phyloP scores from a whole-genome alignment of 2,888 invertebrate species.

The Sisyra terminalis region DNA sequence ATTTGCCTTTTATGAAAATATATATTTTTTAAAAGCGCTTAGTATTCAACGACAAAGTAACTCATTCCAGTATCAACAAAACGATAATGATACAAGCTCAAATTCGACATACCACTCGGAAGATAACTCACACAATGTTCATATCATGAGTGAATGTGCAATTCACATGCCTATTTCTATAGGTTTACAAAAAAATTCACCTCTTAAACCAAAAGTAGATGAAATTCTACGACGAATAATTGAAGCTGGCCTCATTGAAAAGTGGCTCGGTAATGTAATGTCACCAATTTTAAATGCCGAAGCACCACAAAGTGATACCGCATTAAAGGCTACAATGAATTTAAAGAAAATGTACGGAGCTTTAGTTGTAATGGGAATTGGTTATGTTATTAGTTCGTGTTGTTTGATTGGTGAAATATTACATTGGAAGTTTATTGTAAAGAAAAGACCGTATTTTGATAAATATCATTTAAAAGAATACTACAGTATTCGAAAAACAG shows the following conservation, averaged over 20 bases:
- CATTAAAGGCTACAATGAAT: conserved; percentile 59
- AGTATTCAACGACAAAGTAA: conserved; percentile 36
- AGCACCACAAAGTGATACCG: conserved; percentile 22
- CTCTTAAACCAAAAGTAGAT: conserved; percentile 52
- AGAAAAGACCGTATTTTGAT: conserved; percentile 52
- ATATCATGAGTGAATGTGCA: conserved; percentile 69
- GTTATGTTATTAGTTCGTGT: conserved; percentile 42
- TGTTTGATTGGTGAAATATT: conserved; percentile 42
- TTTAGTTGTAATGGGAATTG: conserved; percentile 51
- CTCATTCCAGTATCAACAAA: conserved; percentile 10
- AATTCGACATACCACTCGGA: conserved; percentile 18
- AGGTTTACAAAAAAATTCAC: conserved; percentile 69
- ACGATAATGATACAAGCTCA: conserved; percentile 13
- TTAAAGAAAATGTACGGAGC: conserved; percentile 64
- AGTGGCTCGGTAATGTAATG: conserved; percentile 66
- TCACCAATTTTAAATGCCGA: conserved; percentile 38
- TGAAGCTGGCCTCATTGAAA: conserved; percentile 60
- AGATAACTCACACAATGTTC: conserved; percentile 36
- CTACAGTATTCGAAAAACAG: conserved; percentile 19
- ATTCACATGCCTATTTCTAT: conserved; percentile 67
- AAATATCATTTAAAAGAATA: conserved; percentile 43
- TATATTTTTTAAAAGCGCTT: conserved; percentile 48
- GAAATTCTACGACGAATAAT: conserved; percentile 45
- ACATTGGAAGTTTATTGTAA: conserved; percentile 48
- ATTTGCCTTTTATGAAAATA: conserved; percentile 68